A percentile compares a stretch with the other conserved stretches of the same genome.
These are phyloP conservation scores for Tapera naevia DNA, from an alignment of 2,797 vertebrate genomes.

Conservation along the genomic window DNA sequence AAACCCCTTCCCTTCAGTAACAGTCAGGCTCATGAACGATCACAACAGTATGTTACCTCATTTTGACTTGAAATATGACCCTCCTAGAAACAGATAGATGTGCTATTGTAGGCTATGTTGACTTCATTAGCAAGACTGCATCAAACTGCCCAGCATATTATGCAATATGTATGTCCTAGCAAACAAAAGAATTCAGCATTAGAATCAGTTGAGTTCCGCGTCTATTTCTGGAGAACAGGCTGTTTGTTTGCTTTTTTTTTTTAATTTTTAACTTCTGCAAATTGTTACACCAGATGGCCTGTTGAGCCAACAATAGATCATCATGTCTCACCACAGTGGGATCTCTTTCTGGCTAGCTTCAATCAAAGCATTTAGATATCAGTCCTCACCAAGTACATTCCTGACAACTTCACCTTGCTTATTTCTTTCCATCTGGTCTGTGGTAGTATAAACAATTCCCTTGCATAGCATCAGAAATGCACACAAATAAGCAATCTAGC, in stretches of 20 bases:
- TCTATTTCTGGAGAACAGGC: slow-evolving; percentile 8
- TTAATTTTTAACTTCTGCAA: slow-evolving; percentile 4
- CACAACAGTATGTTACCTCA: not conserved
- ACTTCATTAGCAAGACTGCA: not conserved
- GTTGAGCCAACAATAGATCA: slow-evolving; percentile 49
- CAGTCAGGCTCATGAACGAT: not conserved
- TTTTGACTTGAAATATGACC: not conserved
- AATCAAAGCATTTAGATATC: not conserved
- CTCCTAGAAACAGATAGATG: not conserved
- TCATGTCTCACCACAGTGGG: not conserved
- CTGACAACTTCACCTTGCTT: slow-evolving; percentile 14
- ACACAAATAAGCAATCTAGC: not conserved
- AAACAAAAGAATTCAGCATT: not conserved
- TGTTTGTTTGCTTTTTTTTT: slow-evolving; percentile 26
- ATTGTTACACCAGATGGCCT: slow-evolving; percentile 40
- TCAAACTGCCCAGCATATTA: not conserved
- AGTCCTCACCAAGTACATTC: not conserved
- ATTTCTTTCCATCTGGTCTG: not conserved
- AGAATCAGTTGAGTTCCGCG: not conserved
- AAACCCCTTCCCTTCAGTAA: not conserved
- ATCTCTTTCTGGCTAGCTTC: slow-evolving; percentile 4
- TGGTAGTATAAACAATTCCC: not conserved
- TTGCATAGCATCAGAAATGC: not conserved
- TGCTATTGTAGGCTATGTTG: not conserved
- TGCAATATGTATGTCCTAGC: not conserved